Percentiles rank a stretch among this genome's conserved stretches.
Evolutionary conservation across 2,113 vertebrate species (phyloP).

Genomic region (Limanda limanda): DNA sequence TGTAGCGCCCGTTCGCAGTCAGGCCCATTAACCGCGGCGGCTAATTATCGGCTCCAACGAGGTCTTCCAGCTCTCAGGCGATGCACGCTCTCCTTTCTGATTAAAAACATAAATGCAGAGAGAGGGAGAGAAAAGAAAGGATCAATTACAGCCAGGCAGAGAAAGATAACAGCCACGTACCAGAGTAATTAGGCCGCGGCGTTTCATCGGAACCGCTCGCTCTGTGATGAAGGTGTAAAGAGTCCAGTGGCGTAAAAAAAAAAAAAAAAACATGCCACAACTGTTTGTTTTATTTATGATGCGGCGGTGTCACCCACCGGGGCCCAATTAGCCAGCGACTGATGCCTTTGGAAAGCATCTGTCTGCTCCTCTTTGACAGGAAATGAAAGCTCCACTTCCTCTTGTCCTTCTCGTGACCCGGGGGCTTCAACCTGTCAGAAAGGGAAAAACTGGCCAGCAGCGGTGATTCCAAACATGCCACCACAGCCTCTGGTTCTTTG

Average conservation of each 20-base stretch:
- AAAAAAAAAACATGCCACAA: slow-evolving; percentile 70
- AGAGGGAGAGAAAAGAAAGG: slow-evolving; percentile 49
- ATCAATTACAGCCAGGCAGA: slow-evolving; percentile 76
- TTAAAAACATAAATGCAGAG: slow-evolving; percentile 79
- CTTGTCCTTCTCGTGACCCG: slow-evolving; percentile 65
- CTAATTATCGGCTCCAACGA: slow-evolving; percentile 83
- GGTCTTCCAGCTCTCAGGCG: slow-evolving; percentile 77
- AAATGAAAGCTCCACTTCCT: slow-evolving; percentile 71
- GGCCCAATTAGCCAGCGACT: slow-evolving; percentile 83
- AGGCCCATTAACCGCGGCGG: slow-evolving; percentile 80
- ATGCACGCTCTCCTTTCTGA: slow-evolving; percentile 77
- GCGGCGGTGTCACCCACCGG: slow-evolving; percentile 79
- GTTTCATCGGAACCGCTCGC: slow-evolving; percentile 79
- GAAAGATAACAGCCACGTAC: slow-evolving; percentile 71
- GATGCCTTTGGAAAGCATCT: slow-evolving; percentile 76
- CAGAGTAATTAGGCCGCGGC: slow-evolving; percentile 81
- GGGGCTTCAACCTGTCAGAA: slow-evolving; percentile 61
- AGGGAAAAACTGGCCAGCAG: slow-evolving; percentile 32
- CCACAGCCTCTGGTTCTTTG: slow-evolving; percentile 10
- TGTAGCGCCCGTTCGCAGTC: slow-evolving; percentile 57
- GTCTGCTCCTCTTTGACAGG: slow-evolving; percentile 75
- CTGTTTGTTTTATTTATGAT: slow-evolving; percentile 85
- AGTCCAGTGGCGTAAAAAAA: slow-evolving; percentile 69
- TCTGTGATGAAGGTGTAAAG: slow-evolving; percentile 85
- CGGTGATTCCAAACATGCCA: slow-evolving; percentile 17